These are phyloP conservation scores for Nyctibius grandis DNA, from an alignment of 2,797 vertebrate genomes.

Conservation along the genomic window DNA sequence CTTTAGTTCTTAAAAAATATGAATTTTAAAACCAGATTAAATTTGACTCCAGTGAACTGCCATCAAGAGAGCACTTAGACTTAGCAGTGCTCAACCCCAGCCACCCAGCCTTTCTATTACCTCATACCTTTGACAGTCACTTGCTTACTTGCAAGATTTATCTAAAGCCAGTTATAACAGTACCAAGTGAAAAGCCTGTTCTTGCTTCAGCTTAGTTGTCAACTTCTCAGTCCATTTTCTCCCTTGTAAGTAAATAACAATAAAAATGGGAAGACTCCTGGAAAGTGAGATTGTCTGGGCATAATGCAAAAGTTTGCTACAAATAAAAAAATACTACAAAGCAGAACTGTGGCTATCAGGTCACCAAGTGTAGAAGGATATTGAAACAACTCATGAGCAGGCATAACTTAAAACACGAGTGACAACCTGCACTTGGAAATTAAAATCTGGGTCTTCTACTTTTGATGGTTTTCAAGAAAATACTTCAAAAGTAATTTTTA, in stretches of 20 bases:
- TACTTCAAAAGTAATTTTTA: not conserved
- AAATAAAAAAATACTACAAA: not conserved
- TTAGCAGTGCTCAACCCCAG: not conserved
- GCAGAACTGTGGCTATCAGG: not conserved
- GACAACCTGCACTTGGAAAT: not conserved
- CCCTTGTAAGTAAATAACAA: not conserved
- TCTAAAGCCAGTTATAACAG: not conserved
- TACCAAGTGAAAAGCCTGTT: not conserved
- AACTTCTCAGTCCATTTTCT: not conserved
- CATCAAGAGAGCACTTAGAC: not conserved
- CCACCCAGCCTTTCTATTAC: not conserved
- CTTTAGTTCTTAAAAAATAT: not conserved
- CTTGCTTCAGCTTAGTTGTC: not conserved
- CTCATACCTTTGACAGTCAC: not conserved
- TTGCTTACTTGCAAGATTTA: not conserved
- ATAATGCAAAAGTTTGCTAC: not conserved
- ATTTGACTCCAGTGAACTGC: not conserved
- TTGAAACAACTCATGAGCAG: not conserved
- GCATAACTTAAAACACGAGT: not conserved
- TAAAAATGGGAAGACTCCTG: not conserved
- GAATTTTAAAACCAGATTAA: not conserved
- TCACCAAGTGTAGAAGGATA: fast-evolving
- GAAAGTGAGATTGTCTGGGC: not conserved
- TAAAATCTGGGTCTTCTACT: not conserved
- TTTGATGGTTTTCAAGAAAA: not conserved